A percentile compares a stretch with the other conserved stretches of the same genome.
phyloP scores from a whole-genome alignment of 2,797 vertebrate species.

The Forpus xanthops region DNA sequence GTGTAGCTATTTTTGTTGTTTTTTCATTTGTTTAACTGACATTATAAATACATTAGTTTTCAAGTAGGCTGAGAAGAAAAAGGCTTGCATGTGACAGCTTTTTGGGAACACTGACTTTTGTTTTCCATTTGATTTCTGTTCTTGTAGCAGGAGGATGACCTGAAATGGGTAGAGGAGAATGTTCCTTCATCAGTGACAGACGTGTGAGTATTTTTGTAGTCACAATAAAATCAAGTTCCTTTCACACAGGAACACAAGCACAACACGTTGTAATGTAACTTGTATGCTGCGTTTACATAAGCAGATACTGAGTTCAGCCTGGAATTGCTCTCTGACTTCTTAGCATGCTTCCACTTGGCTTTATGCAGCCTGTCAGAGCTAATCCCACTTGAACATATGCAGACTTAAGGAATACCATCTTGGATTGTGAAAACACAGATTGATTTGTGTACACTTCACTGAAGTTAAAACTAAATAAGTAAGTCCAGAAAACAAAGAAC shows the following conservation, averaged over 20 bases:
- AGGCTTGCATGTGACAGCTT: not conserved
- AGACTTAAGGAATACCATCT: not conserved
- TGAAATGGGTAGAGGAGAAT: slow-evolving; percentile 97
- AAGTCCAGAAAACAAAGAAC: not conserved
- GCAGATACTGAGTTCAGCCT: not conserved
- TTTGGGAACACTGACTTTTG: not conserved
- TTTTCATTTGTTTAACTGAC: not conserved
- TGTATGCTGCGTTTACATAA: not conserved
- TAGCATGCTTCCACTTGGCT: not conserved
- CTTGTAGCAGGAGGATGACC: slow-evolving; percentile 87
- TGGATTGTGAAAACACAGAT: not conserved
- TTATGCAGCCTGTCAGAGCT: not conserved
- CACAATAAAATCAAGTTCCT: not conserved
- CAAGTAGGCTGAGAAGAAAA: not conserved
- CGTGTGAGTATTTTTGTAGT: slow-evolving; percentile 84
- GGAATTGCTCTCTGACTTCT: not conserved
- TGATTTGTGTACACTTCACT: not conserved
- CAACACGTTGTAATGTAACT: not conserved
- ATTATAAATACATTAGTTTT: not conserved
- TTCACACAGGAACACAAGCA: not conserved
- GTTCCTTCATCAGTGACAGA: slow-evolving; percentile 94
- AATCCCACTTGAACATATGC: not conserved
- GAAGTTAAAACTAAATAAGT: not conserved
- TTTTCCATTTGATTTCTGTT: slow-evolving; percentile 18
- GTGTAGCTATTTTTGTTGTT: not conserved